Conservation (phyloP, 1,140 invertebrate genomes). For the Macrocentrus cingulum region DNA sequence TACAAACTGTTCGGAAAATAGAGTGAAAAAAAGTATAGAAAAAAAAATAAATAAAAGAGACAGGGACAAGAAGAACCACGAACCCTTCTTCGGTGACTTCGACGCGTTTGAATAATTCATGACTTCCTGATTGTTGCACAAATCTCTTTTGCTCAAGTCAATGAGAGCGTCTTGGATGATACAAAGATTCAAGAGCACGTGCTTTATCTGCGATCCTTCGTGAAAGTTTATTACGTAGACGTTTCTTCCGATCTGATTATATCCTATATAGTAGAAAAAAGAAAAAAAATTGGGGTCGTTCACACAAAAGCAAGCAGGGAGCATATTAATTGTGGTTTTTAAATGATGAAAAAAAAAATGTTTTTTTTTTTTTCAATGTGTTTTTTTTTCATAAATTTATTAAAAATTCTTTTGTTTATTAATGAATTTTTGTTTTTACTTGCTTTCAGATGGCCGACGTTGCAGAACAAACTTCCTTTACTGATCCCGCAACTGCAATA, state of each 20-base stretch:
- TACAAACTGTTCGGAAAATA: slow-evolving; percentile 12
- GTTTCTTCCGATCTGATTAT: no score
- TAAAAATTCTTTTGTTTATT: not conserved
- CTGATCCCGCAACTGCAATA: slow-evolving; percentile 62
- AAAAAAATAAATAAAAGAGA: not conserved
- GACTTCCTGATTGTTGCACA: slow-evolving; percentile 19
- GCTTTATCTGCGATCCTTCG: no score
- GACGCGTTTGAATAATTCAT: slow-evolving; percentile 20
- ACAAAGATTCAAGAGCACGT: slow-evolving; percentile 14
- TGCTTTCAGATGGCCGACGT: slow-evolving; percentile 64
- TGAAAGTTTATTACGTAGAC: no score
- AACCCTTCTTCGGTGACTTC: slow-evolving; percentile 2
- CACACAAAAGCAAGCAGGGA: no score
- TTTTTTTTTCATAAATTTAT: no score
- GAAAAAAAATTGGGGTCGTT: no score
- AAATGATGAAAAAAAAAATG: no score
- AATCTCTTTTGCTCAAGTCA: slow-evolving; percentile 10
- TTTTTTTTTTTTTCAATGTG: no score
- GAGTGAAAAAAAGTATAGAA: slow-evolving; percentile 4
- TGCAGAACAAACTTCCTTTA: slow-evolving; percentile 51
- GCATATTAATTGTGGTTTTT: no score
- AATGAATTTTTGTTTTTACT: not conserved
- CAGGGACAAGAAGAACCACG: not conserved
- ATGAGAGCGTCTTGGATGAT: slow-evolving; percentile 14
- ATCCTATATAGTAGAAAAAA: no score